Conservation (phyloP, 2,797 vertebrate genomes). For the Kryptopterus vitreolus region DNA sequence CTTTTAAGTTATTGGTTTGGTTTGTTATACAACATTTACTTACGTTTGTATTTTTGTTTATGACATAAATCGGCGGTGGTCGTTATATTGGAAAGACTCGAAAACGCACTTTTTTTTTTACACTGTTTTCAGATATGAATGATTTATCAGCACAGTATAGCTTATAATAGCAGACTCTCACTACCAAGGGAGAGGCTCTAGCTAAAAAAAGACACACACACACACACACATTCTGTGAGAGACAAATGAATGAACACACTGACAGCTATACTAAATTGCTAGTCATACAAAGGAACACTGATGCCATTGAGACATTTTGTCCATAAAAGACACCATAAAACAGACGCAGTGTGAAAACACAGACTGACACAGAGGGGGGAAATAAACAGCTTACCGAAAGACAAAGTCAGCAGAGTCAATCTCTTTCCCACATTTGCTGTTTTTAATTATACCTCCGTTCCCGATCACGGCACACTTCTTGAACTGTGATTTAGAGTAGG, state of each 20-base stretch:
- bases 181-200: background rate
- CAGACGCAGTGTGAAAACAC: background rate
- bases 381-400: constrained; percentile 80
- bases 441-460: constrained; percentile 97
- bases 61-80: no score
- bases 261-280: background rate
- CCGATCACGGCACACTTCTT: constrained; percentile 97
- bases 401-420: constrained; percentile 95
- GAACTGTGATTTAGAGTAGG: constrained; percentile 92
- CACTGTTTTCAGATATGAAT: background rate
- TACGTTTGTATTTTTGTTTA: no score
- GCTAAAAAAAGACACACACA: background rate
- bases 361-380: background rate
- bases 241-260: background rate
- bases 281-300: background rate
- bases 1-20: no score
- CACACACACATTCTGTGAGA: background rate
- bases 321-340: background rate
- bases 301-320: background rate
- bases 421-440: constrained; percentile 92
- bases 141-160: background rate
- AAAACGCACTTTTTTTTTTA: no score
- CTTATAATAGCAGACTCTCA: background rate
- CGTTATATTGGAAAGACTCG: no score
- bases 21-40: no score